Evolutionary conservation across 2,113 vertebrate species (phyloP).

Genomic region (Bathybates hornii): DNA sequence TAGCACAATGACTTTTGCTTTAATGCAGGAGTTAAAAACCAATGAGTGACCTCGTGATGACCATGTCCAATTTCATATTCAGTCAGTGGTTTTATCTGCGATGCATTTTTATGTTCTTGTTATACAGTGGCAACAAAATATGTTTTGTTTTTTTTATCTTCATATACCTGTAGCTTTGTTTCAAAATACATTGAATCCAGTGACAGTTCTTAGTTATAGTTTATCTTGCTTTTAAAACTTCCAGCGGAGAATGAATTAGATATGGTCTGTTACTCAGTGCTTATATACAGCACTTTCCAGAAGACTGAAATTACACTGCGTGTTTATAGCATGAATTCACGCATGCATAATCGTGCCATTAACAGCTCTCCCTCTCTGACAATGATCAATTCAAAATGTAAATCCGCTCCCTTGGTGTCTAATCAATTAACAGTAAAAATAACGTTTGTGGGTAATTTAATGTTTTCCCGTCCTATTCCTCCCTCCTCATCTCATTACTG

Average conservation of each 20-base stretch:
- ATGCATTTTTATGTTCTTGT: neutral
- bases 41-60: neutral
- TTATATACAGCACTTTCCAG: neutral
- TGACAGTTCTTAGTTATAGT: neutral
- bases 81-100: neutral
- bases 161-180: neutral
- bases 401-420: constrained; percentile 35
- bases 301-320: neutral
- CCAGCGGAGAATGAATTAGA: constrained; percentile 10
- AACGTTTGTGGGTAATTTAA: constrained; percentile 19
- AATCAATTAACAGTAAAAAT: constrained; percentile 45
- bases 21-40: neutral
- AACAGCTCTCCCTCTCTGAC: constrained; percentile 31
- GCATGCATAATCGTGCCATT: constrained; percentile 46
- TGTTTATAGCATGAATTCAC: constrained; percentile 38
- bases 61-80: neutral
- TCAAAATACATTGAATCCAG: neutral
- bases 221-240: neutral
- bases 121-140: neutral
- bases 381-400: constrained; percentile 58
- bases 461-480: neutral
- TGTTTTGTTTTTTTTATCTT: neutral
- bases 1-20: neutral
- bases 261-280: constrained; percentile 20
- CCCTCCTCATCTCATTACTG: neutral